A percentile compares a stretch with the other conserved stretches of the same genome.
These are phyloP conservation scores for Leptoteleia sp. DNA, from an alignment of 1,140 invertebrate genomes.

Conservation along the genomic window DNA sequence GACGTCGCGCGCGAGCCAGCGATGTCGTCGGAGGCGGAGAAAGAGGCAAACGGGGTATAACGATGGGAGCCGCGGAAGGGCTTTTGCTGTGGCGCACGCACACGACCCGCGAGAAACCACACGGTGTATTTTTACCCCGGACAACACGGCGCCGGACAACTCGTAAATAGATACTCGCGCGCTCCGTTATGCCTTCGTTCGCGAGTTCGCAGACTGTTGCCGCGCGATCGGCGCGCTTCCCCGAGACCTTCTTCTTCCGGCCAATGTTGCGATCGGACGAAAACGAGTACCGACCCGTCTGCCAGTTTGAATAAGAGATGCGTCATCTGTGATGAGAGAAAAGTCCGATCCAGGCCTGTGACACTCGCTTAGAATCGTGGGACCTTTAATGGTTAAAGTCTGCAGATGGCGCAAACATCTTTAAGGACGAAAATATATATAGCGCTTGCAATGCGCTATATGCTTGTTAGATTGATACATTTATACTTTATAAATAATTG, in stretches of 20 bases:
- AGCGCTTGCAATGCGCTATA: no score
- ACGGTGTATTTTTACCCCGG: conserved; percentile 81
- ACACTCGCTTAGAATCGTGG: no score
- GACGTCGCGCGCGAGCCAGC: conserved; percentile 26
- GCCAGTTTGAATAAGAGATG: conserved; percentile 46
- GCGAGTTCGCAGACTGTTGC: conserved; percentile 63
- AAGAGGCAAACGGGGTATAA: conserved; percentile 30
- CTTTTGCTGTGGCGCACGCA: conserved; percentile 69
- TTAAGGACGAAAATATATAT: no score
- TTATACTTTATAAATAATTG: no score
- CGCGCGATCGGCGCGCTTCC: conserved; percentile 49
- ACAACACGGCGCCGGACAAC: conserved; percentile 82
- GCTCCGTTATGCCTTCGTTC: conserved; percentile 68
- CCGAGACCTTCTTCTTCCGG: conserved; percentile 61
- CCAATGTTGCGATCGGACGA: conserved; percentile 46
- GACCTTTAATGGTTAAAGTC: no score
- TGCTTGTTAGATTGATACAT: no score
- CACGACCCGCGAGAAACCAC: conserved; percentile 66
- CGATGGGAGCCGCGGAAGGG: conserved; percentile 58
- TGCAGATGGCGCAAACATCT: no score
- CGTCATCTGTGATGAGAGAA: conserved; percentile 37
- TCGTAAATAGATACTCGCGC: conserved; percentile 80
- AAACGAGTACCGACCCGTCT: conserved; percentile 55
- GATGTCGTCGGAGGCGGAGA: conserved; percentile 27
- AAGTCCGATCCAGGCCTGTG: conserved; percentile 7